Conservation (phyloP, 2,797 vertebrate genomes). For the Danio jaintianensis region DNA sequence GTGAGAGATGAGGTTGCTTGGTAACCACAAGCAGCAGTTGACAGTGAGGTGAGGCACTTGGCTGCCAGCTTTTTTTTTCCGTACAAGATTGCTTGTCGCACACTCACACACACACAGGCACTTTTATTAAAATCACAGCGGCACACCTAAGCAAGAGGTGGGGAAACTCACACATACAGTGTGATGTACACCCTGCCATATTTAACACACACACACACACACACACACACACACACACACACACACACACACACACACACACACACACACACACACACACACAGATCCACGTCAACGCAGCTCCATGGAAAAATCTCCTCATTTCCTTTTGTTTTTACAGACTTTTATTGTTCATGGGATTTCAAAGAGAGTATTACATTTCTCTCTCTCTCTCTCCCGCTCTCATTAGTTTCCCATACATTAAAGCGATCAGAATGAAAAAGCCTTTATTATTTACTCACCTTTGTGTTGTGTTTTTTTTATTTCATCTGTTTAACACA, state of each 20-base stretch:
- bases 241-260: slow-evolving; percentile 69
- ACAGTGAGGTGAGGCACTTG: slow-evolving; percentile 58
- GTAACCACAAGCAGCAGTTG: slow-evolving; percentile 84
- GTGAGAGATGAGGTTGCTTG: slow-evolving; percentile 76
- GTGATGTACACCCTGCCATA: slow-evolving; percentile 49
- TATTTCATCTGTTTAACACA: background rate
- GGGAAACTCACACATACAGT: slow-evolving; percentile 50
- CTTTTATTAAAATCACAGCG: slow-evolving; percentile 39
- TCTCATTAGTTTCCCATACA: slow-evolving; percentile 15
- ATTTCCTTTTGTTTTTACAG: slow-evolving; percentile 81
- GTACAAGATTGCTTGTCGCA: slow-evolving; percentile 30
- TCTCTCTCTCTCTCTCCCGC: slow-evolving; percentile 69
- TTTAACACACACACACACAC: slow-evolving; percentile 67
- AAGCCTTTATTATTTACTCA: background rate
- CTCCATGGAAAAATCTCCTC: slow-evolving; percentile 80
- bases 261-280: slow-evolving; percentile 61
- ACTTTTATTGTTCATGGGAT: slow-evolving; percentile 72
- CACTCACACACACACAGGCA: slow-evolving; percentile 42
- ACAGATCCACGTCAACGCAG: slow-evolving; percentile 70
- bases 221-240: slow-evolving; percentile 60
- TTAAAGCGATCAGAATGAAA: background rate
- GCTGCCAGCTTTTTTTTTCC: slow-evolving; percentile 36
- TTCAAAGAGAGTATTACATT: slow-evolving; percentile 55
- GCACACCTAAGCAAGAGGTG: slow-evolving; percentile 43
- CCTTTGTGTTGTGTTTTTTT: background rate